A percentile compares a stretch with the other conserved stretches of the same genome.
phyloP scores from a whole-genome alignment of 2,113 vertebrate species.

The Paralichthys olivaceus region DNA sequence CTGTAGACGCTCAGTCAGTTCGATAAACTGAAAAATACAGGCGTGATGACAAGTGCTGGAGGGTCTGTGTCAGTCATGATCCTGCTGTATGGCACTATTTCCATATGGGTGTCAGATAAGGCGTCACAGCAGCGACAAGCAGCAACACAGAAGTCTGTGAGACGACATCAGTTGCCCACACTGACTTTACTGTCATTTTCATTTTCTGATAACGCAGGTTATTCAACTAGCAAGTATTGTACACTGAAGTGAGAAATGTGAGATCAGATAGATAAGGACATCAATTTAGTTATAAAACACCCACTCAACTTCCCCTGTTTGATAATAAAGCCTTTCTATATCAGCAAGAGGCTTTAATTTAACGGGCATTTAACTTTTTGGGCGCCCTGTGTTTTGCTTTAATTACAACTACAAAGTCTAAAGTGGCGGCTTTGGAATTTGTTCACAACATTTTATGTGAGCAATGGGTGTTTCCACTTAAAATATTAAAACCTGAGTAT shows the following conservation, averaged over 20 bases:
- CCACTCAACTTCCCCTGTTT: constrained; percentile 1
- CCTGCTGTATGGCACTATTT: constrained; percentile 23
- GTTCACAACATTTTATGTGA: constrained; percentile 24
- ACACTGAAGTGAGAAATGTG: neutral
- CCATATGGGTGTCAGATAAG: constrained; percentile 33
- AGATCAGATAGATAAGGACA: neutral
- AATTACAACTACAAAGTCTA: constrained; percentile 26
- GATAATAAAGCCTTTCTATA: neutral
- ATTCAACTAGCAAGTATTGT: neutral
- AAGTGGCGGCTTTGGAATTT: neutral
- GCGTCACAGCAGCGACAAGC: neutral
- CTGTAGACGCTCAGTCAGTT: neutral
- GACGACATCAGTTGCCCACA: neutral
- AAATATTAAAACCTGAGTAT: constrained; percentile 9
- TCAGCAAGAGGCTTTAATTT: neutral
- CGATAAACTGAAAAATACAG: constrained; percentile 33
- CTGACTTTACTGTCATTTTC: neutral
- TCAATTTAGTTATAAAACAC: neutral
- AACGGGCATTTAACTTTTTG: neutral
- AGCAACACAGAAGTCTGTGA: neutral
- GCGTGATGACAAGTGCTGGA: constrained; percentile 23
- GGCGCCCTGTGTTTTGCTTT: neutral
- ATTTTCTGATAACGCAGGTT: neutral
- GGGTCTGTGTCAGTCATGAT: constrained; percentile 32
- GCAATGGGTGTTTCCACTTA: constrained; percentile 15